These are phyloP conservation scores for Microhierax caerulescens DNA, from an alignment of 2,797 vertebrate genomes.

Conservation along the genomic window DNA sequence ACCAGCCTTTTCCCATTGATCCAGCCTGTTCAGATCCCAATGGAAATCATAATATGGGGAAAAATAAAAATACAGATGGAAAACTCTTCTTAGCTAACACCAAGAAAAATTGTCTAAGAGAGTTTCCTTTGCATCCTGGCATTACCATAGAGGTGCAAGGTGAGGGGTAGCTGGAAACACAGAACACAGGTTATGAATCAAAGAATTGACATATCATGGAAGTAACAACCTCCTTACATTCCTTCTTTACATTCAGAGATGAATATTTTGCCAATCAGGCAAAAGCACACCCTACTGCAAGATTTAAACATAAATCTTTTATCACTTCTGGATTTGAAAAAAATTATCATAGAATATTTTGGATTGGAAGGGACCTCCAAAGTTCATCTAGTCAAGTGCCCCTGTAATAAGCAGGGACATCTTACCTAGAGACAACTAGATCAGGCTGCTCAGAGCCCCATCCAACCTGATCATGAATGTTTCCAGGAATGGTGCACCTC, in stretches of 20 bases:
- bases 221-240: not conserved
- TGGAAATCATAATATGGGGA: not conserved
- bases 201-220: not conserved
- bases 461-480: too few relatives aligned
- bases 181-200: not conserved
- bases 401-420: too few relatives aligned
- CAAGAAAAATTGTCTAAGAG: not conserved
- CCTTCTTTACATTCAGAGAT: not conserved
- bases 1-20: too few relatives aligned
- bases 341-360: not conserved
- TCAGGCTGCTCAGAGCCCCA: too few relatives aligned
- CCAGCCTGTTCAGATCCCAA: not conserved
- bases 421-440: too few relatives aligned
- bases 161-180: not conserved
- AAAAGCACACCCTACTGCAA: not conserved
- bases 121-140: not conserved
- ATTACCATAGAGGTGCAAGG: not conserved
- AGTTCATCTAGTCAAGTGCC: too few relatives aligned
- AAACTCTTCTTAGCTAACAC: not conserved
- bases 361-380: too few relatives aligned
- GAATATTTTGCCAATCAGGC: not conserved
- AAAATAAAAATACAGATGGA: not conserved
- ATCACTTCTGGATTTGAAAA: not conserved
- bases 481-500: too few relatives aligned
- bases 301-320: not conserved